Conservation (phyloP, 2,797 vertebrate genomes). For the Anguilla anguilla region DNA sequence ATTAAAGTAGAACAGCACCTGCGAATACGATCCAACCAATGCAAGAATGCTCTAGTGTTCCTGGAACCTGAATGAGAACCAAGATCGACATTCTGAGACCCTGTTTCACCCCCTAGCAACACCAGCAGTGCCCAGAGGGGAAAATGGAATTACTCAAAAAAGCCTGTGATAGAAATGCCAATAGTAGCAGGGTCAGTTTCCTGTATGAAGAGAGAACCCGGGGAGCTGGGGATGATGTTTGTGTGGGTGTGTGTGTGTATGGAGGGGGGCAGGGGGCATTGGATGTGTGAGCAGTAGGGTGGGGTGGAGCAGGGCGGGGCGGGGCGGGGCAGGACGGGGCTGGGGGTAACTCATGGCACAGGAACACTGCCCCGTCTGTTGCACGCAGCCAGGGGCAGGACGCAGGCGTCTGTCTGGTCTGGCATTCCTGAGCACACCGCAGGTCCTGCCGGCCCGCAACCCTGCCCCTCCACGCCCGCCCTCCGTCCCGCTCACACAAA, state of each 20-base stretch:
- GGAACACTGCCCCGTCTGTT: conserved; percentile 55
- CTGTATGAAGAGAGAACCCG: neutral
- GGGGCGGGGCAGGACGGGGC: neutral
- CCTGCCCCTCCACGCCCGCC: conserved; percentile 19
- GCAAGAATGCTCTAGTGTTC: neutral
- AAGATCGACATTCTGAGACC: conserved; percentile 5
- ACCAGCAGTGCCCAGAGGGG: neutral
- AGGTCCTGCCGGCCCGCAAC: conserved; percentile 41
- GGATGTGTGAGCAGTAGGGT: conserved; percentile 24
- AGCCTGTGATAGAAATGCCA: neutral
- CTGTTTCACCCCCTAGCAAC: neutral
- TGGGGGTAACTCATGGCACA: conserved; percentile 35
- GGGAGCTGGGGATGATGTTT: neutral
- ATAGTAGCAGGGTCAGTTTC: neutral
- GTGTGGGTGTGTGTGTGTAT: neutral
- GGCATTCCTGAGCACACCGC: conserved; percentile 54
- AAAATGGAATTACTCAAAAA: neutral
- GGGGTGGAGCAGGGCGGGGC: neutral
- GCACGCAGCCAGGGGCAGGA: conserved; percentile 31
- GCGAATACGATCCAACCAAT: neutral
- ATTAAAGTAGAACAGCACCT: neutral
- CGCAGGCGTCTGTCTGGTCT: conserved; percentile 34
- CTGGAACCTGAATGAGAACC: neutral
- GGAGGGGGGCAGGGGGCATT: neutral
- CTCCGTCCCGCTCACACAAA: conserved; percentile 54